Evolutionary conservation across 2,888 invertebrate genomes (phyloP).

Genomic region (Himalopsyche anomala): DNA sequence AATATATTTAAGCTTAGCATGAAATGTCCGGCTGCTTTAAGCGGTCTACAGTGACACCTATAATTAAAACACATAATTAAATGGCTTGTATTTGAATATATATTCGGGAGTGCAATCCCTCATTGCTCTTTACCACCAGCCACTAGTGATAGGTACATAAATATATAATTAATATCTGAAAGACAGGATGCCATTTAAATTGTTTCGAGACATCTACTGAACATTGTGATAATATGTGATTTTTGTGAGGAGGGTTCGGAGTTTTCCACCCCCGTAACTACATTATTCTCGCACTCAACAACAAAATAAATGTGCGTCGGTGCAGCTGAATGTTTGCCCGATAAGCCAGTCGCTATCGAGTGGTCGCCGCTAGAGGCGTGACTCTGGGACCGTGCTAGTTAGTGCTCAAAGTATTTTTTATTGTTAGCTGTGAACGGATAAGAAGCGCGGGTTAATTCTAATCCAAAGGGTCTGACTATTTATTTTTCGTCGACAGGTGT

Average conservation of each 20-base stretch:
- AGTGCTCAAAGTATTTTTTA: neutral
- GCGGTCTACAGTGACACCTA: too few relatives aligned
- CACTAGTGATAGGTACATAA: too few relatives aligned
- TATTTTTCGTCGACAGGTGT: neutral
- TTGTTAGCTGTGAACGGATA: neutral
- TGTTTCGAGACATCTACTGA: too few relatives aligned
- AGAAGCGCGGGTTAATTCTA: slow-evolving; percentile 46
- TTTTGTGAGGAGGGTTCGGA: neutral
- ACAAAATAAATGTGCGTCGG: neutral
- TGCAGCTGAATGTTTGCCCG: neutral
- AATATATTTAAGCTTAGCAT: too few relatives aligned
- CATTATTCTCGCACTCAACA: neutral
- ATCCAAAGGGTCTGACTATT: slow-evolving; percentile 37
- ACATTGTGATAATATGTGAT: too few relatives aligned
- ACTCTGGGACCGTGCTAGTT: neutral
- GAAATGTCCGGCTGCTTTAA: too few relatives aligned
- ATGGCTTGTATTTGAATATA: too few relatives aligned
- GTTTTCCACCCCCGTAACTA: slow-evolving; percentile 13
- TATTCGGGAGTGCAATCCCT: too few relatives aligned
- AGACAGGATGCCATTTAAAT: too few relatives aligned
- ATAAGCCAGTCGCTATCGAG: slow-evolving; percentile 23
- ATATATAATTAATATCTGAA: too few relatives aligned
- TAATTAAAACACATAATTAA: too few relatives aligned
- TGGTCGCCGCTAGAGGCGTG: slow-evolving; percentile 5
- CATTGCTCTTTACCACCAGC: too few relatives aligned